Base-by-base conservation (phyloP, 1,140 invertebrate species). In the Zaprionus lachaisei region DNA sequence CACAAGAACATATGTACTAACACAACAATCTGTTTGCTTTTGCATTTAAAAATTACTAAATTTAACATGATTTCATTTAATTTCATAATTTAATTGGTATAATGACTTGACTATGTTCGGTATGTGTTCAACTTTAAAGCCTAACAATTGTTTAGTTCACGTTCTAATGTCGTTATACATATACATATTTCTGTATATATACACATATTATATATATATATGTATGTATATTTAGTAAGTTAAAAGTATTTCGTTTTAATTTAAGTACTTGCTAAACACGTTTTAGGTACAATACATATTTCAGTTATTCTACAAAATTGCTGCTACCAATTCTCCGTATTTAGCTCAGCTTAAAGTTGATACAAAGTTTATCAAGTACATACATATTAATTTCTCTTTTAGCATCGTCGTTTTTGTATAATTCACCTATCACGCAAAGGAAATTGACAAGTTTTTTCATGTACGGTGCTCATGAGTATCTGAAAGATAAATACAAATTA, bases 401-500 rank as follows among this genome's bases (percentile, higher is more conserved):
- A 75, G 68, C 70, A 75, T 81, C 79, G 60, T 74, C 67, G 49
- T 68, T 81, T 77, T 79, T 78, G 82, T 92, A 92, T 89, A 89
- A 78, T 91, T 92, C 81, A 92, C 89, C 87, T 92, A 92, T 92
- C 92, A 92, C 92, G 91, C 85, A 80, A 92, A 92, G 80, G 90
- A 91, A 92, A 92, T 92, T 92, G 92, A 92, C 92, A 91, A 90
- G 91, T 92, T 92, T 92, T 92, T 92, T 92, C 92, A 92, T 92
- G 92, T 92, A 79, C 92, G 92, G 76, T 92, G 92, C 80, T 92
- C 92, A 81, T 92, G 92, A 81, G 92, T 92, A 92, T 92, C 92
- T 92, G 92, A 1, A 92, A 92, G 28, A 79, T 17, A 71, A 38
- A 65, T 17, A 38, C 28, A 97, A 94, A 93, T 97, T 55, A 44